Conservation (phyloP, 2,113 vertebrate species). For the Alligator mississippiensis region DNA sequence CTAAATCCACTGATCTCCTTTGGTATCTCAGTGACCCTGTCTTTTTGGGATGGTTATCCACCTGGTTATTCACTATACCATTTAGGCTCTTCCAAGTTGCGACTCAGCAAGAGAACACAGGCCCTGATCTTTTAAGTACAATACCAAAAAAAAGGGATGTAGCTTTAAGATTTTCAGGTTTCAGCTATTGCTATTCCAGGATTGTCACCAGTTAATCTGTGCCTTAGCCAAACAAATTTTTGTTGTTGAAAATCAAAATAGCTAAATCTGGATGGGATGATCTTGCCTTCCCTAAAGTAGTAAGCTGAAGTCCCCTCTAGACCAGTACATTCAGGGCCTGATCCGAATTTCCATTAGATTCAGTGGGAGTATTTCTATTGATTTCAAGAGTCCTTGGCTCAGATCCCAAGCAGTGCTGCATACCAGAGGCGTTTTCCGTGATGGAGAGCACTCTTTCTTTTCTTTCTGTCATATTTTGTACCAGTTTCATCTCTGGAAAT, state of each 20-base stretch:
- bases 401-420: not conserved
- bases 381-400: not conserved
- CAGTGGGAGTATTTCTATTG: rapidly evolving
- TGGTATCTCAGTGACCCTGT: not conserved
- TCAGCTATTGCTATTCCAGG: not conserved
- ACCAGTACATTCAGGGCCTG: rapidly evolving
- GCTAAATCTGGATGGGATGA: rapidly evolving
- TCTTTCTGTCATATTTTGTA: not conserved
- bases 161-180: not conserved
- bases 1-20: not conserved
- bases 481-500: constrained; percentile 69
- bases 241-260: not conserved
- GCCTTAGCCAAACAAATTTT: not conserved
- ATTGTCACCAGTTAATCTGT: not conserved
- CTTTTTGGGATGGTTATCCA: too few species aligned
- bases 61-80: too few species aligned
- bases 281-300: rapidly evolving
- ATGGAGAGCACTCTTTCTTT: not conserved
- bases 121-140: not conserved
- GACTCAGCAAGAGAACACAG: not conserved
- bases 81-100: not conserved
- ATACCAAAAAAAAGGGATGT: not conserved
- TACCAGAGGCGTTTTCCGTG: not conserved
- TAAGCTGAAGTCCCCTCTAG: not conserved
- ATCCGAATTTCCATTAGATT: not conserved